Conservation (phyloP, 2,113 vertebrate genomes). For the Anarrhichthys ocellatus region DNA sequence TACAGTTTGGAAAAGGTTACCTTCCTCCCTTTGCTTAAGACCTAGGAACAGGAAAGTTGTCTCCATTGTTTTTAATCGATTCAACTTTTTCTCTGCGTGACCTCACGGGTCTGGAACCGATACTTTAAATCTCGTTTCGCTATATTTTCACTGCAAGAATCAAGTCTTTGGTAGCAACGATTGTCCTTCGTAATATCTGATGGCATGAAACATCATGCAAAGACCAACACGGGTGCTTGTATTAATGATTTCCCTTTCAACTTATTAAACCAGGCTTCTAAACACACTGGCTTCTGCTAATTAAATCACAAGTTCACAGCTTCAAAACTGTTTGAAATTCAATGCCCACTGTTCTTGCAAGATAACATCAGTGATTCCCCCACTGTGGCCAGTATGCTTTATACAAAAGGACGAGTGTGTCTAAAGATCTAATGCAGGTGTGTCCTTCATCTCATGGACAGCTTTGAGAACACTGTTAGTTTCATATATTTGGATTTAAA, state of each 20-base stretch:
- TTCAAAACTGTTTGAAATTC: slow-evolving; percentile 39
- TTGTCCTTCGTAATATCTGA: not conserved
- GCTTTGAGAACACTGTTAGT: not conserved
- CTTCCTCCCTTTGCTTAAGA: too few relatives aligned
- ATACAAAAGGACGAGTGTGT: not conserved
- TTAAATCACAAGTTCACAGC: slow-evolving; percentile 23
- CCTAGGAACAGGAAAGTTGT: not conserved
- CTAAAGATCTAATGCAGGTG: not conserved
- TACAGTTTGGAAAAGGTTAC: not conserved
- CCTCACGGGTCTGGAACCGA: too few relatives aligned
- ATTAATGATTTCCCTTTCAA: slow-evolving; percentile 43
- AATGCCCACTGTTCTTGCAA: not conserved
- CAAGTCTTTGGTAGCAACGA: not conserved
- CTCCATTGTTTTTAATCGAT: not conserved
- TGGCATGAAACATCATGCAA: slow-evolving; percentile 17
- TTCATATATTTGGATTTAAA: not conserved
- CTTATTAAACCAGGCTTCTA: slow-evolving; percentile 5
- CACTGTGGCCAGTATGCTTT: not conserved
- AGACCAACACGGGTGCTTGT: slow-evolving; percentile 23
- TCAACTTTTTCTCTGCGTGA: not conserved
- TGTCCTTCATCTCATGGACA: not conserved
- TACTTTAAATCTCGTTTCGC: not conserved
- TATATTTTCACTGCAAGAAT: not conserved
- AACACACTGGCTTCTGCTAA: slow-evolving; percentile 30
- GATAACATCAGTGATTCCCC: slow-evolving; percentile 6